These are phyloP conservation scores for Microtus pennsylvanicus DNA, from an alignment of 2,113 vertebrate species.

Conservation along the genomic window DNA sequence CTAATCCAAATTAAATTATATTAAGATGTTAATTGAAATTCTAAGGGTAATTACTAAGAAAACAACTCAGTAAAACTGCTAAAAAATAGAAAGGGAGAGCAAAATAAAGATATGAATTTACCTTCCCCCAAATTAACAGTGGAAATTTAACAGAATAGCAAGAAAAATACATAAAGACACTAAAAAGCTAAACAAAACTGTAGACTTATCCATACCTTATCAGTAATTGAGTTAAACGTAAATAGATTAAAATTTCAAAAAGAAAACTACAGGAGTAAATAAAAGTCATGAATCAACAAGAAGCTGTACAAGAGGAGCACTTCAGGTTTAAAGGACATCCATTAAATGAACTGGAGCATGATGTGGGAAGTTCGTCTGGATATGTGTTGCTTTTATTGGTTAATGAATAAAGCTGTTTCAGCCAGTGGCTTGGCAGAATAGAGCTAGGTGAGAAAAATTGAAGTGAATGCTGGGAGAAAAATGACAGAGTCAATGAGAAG, in stretches of 20 bases:
- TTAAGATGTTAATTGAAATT: slow-evolving; percentile 11
- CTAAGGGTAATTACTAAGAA: neutral
- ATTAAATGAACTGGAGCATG: neutral
- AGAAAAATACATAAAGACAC: neutral
- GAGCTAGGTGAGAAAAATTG: no score
- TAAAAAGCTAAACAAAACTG: neutral
- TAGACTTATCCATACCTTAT: neutral
- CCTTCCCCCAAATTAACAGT: neutral
- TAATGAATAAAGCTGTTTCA: no score
- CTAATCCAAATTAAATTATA: neutral
- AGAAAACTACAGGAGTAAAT: neutral
- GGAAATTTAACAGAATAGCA: neutral
- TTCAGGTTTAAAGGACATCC: slow-evolving; percentile 2
- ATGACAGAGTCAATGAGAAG: no score
- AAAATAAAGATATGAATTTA: neutral
- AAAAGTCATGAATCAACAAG: neutral
- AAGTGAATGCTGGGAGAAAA: no score
- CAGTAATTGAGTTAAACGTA: neutral
- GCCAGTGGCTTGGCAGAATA: no score
- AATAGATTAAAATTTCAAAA: neutral
- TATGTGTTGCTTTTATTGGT: no score
- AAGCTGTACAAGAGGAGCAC: neutral
- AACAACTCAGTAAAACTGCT: neutral
- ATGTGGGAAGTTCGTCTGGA: no score
- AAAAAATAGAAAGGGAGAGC: neutral